Evolutionary conservation across 2,113 vertebrate genomes (phyloP).

Genomic region (Chaetura pelagica): DNA sequence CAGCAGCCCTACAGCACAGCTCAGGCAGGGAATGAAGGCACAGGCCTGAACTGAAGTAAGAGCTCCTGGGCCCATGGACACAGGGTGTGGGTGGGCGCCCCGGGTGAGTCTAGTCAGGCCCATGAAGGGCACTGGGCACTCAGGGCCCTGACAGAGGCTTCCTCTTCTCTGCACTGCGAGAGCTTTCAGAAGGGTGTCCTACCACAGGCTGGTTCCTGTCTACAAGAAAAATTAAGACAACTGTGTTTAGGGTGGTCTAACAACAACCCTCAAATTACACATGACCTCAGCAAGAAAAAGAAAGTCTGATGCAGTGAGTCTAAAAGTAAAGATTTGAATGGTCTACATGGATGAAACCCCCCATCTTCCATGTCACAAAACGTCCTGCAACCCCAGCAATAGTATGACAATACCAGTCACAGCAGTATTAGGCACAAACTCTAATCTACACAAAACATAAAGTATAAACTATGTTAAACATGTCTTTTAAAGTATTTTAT

Average conservation of each 20-base stretch:
- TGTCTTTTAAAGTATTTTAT: neutral
- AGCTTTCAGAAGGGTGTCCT: accelerated
- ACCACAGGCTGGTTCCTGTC: no score
- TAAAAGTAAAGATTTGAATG: neutral
- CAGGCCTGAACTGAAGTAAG: accelerated
- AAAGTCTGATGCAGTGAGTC: neutral
- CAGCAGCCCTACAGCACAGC: accelerated
- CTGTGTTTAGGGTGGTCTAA: neutral
- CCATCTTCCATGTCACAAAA: neutral
- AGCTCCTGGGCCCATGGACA: neutral
- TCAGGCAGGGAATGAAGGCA: accelerated
- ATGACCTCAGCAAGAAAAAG: neutral
- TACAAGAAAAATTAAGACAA: neutral
- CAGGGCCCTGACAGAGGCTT: neutral
- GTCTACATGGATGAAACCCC: neutral
- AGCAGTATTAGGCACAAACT: neutral
- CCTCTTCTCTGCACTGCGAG: neutral
- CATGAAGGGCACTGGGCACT: accelerated
- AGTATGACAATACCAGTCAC: neutral
- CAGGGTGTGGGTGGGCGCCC: accelerated
- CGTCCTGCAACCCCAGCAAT: neutral
- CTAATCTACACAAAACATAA: neutral
- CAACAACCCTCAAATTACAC: neutral
- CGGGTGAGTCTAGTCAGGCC: neutral
- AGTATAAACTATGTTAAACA: neutral